Conservation (phyloP, 1,140 invertebrate genomes). For the Dolichoris vasculosae region DNA sequence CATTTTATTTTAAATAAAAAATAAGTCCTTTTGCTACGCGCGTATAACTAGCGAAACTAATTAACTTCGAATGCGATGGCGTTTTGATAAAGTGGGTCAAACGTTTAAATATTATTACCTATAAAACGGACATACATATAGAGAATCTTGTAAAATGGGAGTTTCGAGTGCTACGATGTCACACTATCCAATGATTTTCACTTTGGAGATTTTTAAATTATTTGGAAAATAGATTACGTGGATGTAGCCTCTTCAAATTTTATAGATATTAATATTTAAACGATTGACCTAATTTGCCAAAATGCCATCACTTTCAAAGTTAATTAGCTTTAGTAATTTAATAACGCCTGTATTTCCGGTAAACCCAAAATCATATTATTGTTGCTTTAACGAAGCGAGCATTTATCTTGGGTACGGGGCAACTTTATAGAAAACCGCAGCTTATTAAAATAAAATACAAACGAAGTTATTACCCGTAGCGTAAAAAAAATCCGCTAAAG, state of each 20-base stretch:
- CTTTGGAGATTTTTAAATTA: neutral
- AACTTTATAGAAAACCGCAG: neutral
- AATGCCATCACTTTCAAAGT: conserved; percentile 21
- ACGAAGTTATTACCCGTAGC: neutral
- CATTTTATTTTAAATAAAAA: neutral
- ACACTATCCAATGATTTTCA: no score
- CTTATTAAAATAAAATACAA: neutral
- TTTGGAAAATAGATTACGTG: neutral
- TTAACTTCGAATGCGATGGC: neutral
- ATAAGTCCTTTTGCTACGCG: neutral
- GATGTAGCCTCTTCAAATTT: neutral
- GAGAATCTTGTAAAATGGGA: no score
- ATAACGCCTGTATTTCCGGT: neutral
- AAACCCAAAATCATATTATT: neutral
- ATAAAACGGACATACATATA: no score
- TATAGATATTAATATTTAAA: neutral
- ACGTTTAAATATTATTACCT: no score
- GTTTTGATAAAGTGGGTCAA: no score
- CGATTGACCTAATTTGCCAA: neutral
- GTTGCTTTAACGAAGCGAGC: neutral
- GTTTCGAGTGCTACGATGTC: no score
- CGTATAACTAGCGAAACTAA: neutral
- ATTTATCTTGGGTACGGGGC: neutral
- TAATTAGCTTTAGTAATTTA: conserved; percentile 12
- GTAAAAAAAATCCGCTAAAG: neutral